phyloP scores from a whole-genome alignment of 1,140 invertebrate species.

The Solen grandis region DNA sequence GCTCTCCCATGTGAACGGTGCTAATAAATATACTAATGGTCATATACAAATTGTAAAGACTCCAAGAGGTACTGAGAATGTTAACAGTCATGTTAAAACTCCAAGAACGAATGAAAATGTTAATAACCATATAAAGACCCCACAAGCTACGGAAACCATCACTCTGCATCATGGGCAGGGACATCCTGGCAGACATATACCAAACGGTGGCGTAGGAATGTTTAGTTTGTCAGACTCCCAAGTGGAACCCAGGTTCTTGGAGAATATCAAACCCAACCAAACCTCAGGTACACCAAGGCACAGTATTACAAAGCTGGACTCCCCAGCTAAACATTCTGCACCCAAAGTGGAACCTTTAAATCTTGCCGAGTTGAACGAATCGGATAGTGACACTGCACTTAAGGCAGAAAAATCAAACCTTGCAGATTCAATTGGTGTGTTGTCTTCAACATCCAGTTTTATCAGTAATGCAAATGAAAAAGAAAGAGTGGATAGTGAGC shows the following conservation, averaged over 20 bases:
- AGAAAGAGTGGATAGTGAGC: constrained; percentile 71
- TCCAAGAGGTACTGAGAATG: neutral
- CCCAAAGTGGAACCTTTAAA: constrained; percentile 71
- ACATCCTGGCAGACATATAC: no score
- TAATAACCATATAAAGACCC: neutral
- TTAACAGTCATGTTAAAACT: neutral
- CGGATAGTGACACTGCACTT: constrained; percentile 48
- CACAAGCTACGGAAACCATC: neutral
- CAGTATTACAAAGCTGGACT: constrained; percentile 45
- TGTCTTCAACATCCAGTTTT: constrained; percentile 52
- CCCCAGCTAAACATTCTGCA: neutral
- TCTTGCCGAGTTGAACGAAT: constrained; percentile 62
- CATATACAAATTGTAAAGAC: neutral
- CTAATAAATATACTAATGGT: neutral
- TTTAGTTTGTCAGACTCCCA: neutral
- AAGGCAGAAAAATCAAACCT: constrained; percentile 31
- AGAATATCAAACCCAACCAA: constrained; percentile 2
- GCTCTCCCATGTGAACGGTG: neutral
- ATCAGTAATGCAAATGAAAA: constrained; percentile 39
- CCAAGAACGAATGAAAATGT: neutral
- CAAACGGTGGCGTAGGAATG: no score
- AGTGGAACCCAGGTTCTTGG: no score
- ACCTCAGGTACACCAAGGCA: constrained; percentile 38
- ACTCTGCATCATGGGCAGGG: no score
- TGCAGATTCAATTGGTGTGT: constrained; percentile 30